Conservation (phyloP, 2,113 vertebrate genomes). For the Rhipidura dahli region DNA sequence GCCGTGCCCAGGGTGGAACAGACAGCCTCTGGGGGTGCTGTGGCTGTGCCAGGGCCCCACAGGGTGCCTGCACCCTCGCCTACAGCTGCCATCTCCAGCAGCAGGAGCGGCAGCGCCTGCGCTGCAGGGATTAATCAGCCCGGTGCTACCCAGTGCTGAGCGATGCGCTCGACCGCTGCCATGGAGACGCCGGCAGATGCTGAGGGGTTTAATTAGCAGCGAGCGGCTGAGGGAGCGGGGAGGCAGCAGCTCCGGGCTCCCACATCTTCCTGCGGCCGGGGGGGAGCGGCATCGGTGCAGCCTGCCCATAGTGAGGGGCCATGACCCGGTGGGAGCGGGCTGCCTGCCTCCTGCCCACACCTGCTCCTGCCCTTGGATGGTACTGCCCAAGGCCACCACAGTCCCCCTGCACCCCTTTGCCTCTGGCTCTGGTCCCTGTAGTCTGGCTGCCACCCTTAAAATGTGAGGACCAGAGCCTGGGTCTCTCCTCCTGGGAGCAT, state of each 20-base stretch:
- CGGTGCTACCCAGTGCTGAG: slow-evolving; percentile 29
- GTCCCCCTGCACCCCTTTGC: too few relatives aligned
- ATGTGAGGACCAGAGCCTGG: neutral
- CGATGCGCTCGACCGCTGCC: slow-evolving; percentile 44
- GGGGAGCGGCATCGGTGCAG: neutral
- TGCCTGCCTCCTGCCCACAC: neutral
- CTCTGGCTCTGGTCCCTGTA: neutral
- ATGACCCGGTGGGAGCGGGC: neutral
- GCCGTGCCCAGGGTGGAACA: fast-evolving
- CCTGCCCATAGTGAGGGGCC: neutral
- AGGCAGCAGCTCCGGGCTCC: slow-evolving; percentile 20
- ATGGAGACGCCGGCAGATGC: slow-evolving; percentile 66
- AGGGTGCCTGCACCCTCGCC: slow-evolving; percentile 5
- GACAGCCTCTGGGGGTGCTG: neutral
- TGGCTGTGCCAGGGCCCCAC: neutral
- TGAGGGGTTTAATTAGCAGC: slow-evolving; percentile 67
- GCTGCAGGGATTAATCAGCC: slow-evolving; percentile 64
- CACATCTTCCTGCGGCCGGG: neutral
- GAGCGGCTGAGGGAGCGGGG: neutral
- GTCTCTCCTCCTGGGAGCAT: neutral
- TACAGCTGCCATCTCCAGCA: slow-evolving; percentile 42
- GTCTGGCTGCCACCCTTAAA: neutral
- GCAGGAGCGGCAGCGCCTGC: slow-evolving; percentile 11
- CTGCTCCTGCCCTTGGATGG: neutral
- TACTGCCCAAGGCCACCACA: neutral